These are phyloP conservation scores for Camponotus floridanus DNA, from an alignment of 1,140 invertebrate species.

Conservation along the genomic window DNA sequence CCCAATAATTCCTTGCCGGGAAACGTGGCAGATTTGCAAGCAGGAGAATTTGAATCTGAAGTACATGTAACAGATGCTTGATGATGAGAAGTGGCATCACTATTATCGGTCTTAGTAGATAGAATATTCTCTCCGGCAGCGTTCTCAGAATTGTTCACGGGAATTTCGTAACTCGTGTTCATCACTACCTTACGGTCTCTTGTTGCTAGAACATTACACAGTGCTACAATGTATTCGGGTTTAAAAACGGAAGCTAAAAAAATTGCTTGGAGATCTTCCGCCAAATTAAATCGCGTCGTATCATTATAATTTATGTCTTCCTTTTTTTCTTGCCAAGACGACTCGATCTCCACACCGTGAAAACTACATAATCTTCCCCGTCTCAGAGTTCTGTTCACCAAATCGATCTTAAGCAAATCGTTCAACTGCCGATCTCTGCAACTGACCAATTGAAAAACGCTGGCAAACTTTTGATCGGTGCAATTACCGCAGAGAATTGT, in stretches of 20 bases:
- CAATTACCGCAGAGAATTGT: constrained; percentile 91
- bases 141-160: constrained; percentile 58
- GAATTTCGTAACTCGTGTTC: constrained; percentile 86
- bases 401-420: constrained; percentile 86
- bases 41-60: constrained; percentile 15
- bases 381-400: constrained; percentile 87
- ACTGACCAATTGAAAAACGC: constrained; percentile 89
- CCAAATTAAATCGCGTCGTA: constrained; percentile 73
- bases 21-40: constrained; percentile 7
- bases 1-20: neutral
- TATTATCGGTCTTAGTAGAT: neutral
- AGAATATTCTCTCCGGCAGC: constrained; percentile 29
- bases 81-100: neutral
- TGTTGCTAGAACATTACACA: constrained; percentile 91
- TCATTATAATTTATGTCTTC: constrained; percentile 71
- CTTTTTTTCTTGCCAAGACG: constrained; percentile 71
- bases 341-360: constrained; percentile 88
- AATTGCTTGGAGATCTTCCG: constrained; percentile 73
- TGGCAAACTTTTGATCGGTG: constrained; percentile 88
- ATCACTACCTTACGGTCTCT: constrained; percentile 89
- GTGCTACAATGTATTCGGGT: constrained; percentile 90
- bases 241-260: constrained; percentile 89
- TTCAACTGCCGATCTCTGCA: constrained; percentile 88
- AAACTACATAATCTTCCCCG: constrained; percentile 81
- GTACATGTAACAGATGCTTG: constrained; percentile 26